These are phyloP conservation scores for Irena cyanogastra DNA, from an alignment of 2,113 vertebrate species.

Conservation along the genomic window DNA sequence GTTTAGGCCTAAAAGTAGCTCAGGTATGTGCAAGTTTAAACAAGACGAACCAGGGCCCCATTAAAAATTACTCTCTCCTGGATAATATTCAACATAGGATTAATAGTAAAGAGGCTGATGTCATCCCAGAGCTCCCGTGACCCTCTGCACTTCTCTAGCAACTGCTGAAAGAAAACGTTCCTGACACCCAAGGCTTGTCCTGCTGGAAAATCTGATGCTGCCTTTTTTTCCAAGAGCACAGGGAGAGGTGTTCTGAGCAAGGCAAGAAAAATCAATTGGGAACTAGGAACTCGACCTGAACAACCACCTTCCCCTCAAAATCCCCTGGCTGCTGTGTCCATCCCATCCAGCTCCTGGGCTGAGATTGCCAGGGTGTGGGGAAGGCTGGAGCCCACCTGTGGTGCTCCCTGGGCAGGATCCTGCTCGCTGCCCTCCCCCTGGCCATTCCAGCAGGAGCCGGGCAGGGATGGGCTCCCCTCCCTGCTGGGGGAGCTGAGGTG, in stretches of 20 bases:
- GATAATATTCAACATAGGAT: conserved; percentile 66
- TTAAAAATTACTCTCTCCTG: conserved; percentile 67
- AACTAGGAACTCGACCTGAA: neutral
- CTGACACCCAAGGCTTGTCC: neutral
- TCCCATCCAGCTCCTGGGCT: accelerated
- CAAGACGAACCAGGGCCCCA: conserved; percentile 43
- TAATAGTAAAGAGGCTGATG: conserved; percentile 58
- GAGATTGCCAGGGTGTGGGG: neutral
- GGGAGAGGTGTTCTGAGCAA: neutral
- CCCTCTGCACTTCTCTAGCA: conserved; percentile 39
- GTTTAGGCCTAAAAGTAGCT: conserved; percentile 56
- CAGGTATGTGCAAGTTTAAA: conserved; percentile 70
- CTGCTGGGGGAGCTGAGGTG: neutral
- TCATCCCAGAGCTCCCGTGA: conserved; percentile 39
- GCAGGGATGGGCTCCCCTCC: neutral
- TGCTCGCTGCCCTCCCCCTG: accelerated
- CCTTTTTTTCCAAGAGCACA: neutral
- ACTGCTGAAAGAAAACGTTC: neutral
- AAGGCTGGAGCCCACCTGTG: accelerated
- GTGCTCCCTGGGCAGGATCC: neutral
- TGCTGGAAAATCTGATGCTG: conserved; percentile 30
- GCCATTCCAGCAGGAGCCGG: neutral
- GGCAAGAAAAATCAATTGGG: neutral
- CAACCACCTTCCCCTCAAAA: neutral
- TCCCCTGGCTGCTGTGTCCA: neutral